Base-by-base conservation (phyloP, 2,797 vertebrate genomes). In the Rousettus madagascariensis region DNA sequence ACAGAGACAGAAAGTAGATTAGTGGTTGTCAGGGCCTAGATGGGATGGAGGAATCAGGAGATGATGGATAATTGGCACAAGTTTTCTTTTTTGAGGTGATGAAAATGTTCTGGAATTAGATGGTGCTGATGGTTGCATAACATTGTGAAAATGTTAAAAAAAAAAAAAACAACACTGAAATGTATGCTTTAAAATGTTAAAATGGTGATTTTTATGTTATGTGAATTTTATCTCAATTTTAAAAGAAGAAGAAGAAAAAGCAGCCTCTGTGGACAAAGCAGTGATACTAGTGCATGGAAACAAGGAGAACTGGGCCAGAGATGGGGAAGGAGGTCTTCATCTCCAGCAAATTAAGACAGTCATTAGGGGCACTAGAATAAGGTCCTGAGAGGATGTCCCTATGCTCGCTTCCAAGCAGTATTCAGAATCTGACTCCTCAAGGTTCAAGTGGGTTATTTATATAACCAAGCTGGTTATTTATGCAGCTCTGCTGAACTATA, bases 401-500 rank as follows among this genome's bases (percentile, higher is more conserved):
- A 10, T 0, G 6, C 22, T 92, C 9, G 16, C 9, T 75, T 84
- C 10, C 49, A 71, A 26, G 17, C 30, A 22, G 36, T 20, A 6
- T 46, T 86, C 5, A 41, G 83, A 82, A 59, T 66, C 51, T 88
- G 68, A 61, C 26, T 49, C 43, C 49, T 38, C 1, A 9, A 72
- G 72, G 5, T 33, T 92, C 78, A 33, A 28, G 55, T 55, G 33
- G 30, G 33, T 66, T 30, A 71, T 74, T 92, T 92, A 90, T 94
- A 49, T 49, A 49, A 49, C 19, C 65, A 46, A 28, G 59, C 43
- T 26, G 26, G 38, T 63, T 30, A 71, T 74, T 92, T 92, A 87
- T 94, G 36, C 26, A 30, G 92, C 55, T 97, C 96, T 33, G 13
- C 55, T 95, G 77, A 84, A 83, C 95, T 41, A 5, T 51, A 79